These are phyloP conservation scores for Epistrophe eligans DNA, from an alignment of 2,888 invertebrate genomes.

Conservation along the genomic window DNA sequence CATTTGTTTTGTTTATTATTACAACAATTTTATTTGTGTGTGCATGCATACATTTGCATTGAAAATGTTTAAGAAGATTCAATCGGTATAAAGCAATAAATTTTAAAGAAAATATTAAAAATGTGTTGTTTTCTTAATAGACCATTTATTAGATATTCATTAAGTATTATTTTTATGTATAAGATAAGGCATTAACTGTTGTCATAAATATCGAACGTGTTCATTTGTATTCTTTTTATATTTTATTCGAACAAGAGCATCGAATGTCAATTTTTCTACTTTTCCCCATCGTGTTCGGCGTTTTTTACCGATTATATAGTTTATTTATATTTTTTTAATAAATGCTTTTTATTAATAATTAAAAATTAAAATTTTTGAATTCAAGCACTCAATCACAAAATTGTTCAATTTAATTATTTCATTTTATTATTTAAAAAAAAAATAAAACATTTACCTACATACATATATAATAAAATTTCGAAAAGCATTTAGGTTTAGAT, in stretches of 20 bases:
- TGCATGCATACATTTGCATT: constrained; percentile 56
- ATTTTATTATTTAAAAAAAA: no score
- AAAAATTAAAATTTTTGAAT: no score
- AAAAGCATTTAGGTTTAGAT: no score
- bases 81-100: constrained; percentile 55
- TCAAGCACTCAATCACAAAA: no score
- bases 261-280: constrained; percentile 68
- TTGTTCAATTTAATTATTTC: no score
- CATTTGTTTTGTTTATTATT: constrained; percentile 15
- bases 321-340: neutral
- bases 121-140: constrained; percentile 43
- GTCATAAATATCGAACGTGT: neutral
- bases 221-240: neutral
- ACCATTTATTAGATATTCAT: neutral
- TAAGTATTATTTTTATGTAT: neutral
- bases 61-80: constrained; percentile 46
- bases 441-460: no score
- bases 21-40: constrained; percentile 42
- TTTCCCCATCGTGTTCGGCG: neutral
- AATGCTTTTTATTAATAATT: neutral
- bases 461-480: no score
- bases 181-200: neutral
- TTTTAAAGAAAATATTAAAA: constrained; percentile 44
- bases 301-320: neutral
- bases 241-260: constrained; percentile 16